Base-by-base conservation (phyloP, 64 coral and sea anemone species). In the Pocillopora damicornis region DNA sequence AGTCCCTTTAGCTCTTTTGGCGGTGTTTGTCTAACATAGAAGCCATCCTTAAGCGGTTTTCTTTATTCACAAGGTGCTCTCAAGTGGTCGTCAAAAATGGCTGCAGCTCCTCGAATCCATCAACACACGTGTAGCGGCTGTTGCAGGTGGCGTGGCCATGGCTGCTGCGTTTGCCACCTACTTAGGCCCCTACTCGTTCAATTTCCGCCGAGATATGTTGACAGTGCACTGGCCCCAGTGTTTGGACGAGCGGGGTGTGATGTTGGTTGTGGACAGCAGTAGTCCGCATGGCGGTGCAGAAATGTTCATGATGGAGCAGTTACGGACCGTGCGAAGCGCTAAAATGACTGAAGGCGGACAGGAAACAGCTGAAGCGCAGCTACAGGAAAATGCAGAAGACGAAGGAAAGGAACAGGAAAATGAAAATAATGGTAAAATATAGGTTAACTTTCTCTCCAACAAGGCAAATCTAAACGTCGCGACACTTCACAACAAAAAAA, bases 61-160 rank as follows among this genome's bases (percentile, higher is more conserved):
- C 13, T 59, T 56, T 76, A 15, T 8, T 14, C 65, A 25, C 13
- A 75, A 99, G 97, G 93, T 95, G 26, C 79, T 99, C 37, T 90
- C 92, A 6, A 94, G 86, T 78, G 97, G 93, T 88, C 93, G 97
- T 1, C 93, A 99, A 76, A 99, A 95, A 75, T 99, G 97, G 97
- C 73, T 88, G 37, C 75, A 89, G 35, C 61, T 99, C 37, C 88
- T 95, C 59, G 71, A 76, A 76, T 89, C 90, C 37, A 99, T 99
- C 84, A 99, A 87, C 63, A 90, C 87, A 22, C 93, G 97, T n/a
- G 79, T 86, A 37, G 88, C 35, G 25, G 97, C 97, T 58, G 95
- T 99, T 17, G 84, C 93, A 23, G 97, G 97, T 78, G 93, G 90
- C 4, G 90, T 95, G 17, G 93, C 90, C 85, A 93, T 99, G 36